Conservation (phyloP, 2,113 vertebrate species). For the Periophthalmodon schlosseri region DNA sequence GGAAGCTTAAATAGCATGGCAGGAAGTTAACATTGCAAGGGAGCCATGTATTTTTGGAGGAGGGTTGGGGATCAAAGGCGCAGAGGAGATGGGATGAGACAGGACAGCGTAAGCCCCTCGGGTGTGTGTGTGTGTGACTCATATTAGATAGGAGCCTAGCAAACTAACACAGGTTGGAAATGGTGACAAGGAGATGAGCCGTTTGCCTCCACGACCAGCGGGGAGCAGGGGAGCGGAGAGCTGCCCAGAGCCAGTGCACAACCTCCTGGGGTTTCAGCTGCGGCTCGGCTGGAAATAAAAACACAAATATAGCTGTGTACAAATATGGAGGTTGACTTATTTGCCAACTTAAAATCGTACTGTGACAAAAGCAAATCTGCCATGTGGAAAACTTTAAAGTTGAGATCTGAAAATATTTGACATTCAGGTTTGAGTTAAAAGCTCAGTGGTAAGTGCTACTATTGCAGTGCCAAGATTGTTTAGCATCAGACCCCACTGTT, state of each 20-base stretch:
- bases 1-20: constrained; percentile 65
- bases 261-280: constrained; percentile 50
- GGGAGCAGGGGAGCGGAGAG: constrained; percentile 38
- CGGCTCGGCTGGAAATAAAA: constrained; percentile 42
- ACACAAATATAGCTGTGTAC: constrained; percentile 23
- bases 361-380: not conserved
- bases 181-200: constrained; percentile 62
- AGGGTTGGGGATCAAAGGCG: constrained; percentile 64
- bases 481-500: not conserved
- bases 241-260: constrained; percentile 43
- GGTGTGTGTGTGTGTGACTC: constrained; percentile 56
- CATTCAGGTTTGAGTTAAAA: not conserved
- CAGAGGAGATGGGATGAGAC: constrained; percentile 68
- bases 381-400: not conserved
- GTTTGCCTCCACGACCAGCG: constrained; percentile 56
- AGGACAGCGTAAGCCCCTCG: constrained; percentile 62
- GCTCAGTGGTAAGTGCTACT: not conserved
- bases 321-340: constrained; percentile 20
- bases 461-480: not conserved
- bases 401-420: not conserved
- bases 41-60: constrained; percentile 55
- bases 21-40: constrained; percentile 58
- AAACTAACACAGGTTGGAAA: constrained; percentile 62
- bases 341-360: constrained; percentile 23
- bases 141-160: constrained; percentile 54